Conservation (phyloP, 2,797 vertebrate species). For the Micromesistius poutassou region DNA sequence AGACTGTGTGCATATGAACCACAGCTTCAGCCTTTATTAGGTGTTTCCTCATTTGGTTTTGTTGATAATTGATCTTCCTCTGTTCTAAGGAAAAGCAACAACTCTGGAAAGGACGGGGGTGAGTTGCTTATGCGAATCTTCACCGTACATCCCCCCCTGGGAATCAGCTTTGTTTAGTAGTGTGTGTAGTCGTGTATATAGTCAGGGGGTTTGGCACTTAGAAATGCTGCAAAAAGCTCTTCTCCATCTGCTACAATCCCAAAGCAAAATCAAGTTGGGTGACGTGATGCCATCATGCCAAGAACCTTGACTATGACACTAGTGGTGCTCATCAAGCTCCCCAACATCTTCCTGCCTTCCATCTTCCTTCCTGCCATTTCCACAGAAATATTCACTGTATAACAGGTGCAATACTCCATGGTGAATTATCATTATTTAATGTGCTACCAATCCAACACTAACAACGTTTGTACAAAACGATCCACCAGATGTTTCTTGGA, state of each 20-base stretch:
- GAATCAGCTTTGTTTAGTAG: not conserved
- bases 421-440: no score
- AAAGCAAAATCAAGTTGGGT: slow-evolving; percentile 15
- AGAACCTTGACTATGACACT: slow-evolving; percentile 12
- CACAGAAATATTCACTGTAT: no score
- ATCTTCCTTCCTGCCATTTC: no score
- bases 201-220: slow-evolving; percentile 5
- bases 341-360: slow-evolving; percentile 17
- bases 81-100: not conserved
- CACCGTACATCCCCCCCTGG: not conserved
- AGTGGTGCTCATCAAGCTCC: slow-evolving; percentile 17
- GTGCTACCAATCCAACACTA: no score
- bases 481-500: no score
- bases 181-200: no score
- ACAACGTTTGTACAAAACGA: no score
- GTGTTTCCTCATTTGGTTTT: slow-evolving; percentile 11
- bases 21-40: slow-evolving; percentile 6
- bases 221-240: slow-evolving; percentile 21
- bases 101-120: not conserved
- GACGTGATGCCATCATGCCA: not conserved
- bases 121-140: slow-evolving; percentile 2
- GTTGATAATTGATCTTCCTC: not conserved
- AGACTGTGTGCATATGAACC: slow-evolving; percentile 4
- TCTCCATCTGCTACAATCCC: slow-evolving; percentile 19
- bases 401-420: no score